These are phyloP conservation scores for Entosphenus tridentatus DNA, from an alignment of 2,113 vertebrate species.

Conservation along the genomic window DNA sequence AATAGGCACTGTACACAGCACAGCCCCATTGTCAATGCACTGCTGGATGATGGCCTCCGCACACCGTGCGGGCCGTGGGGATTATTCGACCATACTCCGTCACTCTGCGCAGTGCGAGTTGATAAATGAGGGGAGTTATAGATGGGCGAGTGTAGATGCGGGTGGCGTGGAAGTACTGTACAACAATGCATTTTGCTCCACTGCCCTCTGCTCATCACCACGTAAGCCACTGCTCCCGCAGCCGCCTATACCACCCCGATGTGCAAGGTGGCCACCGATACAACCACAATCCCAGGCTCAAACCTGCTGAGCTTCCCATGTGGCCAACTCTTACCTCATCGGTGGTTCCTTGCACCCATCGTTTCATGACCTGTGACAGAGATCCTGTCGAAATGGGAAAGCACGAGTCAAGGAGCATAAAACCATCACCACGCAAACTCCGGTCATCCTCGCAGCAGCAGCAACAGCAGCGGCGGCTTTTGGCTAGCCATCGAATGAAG, in stretches of 20 bases:
- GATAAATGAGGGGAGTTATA: background rate
- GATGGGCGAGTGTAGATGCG: background rate
- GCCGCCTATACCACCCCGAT: background rate
- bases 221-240: background rate
- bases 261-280: background rate
- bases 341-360: slow-evolving; percentile 63
- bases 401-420: background rate
- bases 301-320: background rate
- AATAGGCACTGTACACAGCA: too few species aligned
- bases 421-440: background rate
- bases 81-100: background rate
- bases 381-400: slow-evolving; percentile 24
- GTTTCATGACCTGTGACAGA: slow-evolving; percentile 79
- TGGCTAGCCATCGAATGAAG: background rate
- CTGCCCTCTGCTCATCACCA: background rate
- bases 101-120: background rate
- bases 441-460: background rate
- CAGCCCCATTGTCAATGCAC: too few species aligned
- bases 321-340: slow-evolving; percentile 33
- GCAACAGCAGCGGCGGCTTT: background rate
- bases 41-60: too few species aligned
- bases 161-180: background rate
- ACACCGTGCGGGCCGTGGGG: background rate
- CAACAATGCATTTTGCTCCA: background rate
- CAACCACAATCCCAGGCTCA: background rate